Evolutionary conservation across 2,888 invertebrate species (phyloP), one percentile per base, ranked within the genome.

Genomic region (Andrena chrysosceles): DNA sequence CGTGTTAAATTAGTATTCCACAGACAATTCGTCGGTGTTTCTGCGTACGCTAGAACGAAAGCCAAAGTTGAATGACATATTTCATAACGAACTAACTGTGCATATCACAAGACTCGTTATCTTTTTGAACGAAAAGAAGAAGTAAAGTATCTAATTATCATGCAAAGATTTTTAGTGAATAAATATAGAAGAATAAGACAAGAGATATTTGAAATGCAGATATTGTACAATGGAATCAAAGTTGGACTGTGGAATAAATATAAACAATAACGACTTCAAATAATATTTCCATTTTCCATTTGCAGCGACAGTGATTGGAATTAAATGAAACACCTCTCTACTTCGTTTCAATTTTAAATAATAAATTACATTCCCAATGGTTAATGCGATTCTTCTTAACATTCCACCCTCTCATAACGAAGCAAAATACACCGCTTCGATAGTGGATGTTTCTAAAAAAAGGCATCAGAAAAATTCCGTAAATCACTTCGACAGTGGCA

Each of bases 181-280:
- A 59, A 42, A 26, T 49, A 59, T 20, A 20, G 26, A 10, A 26
- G 26, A 26, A 52, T 10, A 54, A 63, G 35, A 33, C 26, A 52
- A 52, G n/a, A 26, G 26, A 23, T 26, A 54, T 72, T 71, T 23
- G 23, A 16, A 20, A 62, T 49, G 16, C 29, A 63, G 52, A 64
- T 64, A 20, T 64, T 8, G 3, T 6, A 13, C 5, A 26, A 16
- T 16, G 42, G 8, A 54, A 54, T 54, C n/a, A 20, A n/a, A 42
- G 42, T 42, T 42, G 42, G 20, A 23, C 8, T 23, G 54, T 8
- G 54, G 23, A 54, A 42, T 42, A 42, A 54, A 8, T 20, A 20
- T 23, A 63, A 62, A 8, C 26, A 48, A 20, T 10, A 60, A 60
- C 42, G 42, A 20, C 29, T 20, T 7, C 8, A n/a, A 29, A 42